Evolutionary conservation across 2,113 vertebrate species (phyloP), one percentile per base, ranked within the genome.

Genomic region (Artemisiospiza belli): DNA sequence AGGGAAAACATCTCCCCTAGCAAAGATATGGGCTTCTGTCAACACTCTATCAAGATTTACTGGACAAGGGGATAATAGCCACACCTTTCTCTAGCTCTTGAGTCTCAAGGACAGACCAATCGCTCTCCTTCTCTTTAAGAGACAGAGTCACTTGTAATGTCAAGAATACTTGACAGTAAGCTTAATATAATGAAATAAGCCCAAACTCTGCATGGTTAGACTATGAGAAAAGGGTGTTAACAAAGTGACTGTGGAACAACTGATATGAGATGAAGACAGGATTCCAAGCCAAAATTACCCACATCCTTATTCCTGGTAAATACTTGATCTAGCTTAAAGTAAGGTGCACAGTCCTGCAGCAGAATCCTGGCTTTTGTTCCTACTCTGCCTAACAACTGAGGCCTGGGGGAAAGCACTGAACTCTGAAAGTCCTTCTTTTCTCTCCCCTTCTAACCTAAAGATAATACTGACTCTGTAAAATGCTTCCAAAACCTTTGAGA

Each of bases 81-180:
- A 93, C 89, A 86, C 35, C 69, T 80, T 87, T 39, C 44, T 80
- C 73, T 58, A 58, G 79, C 90, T 94, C 62, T 49, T 86, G 55
- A 78, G 46, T 43, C 61, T 85, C 91, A 92, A 93, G 93, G 83
- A 73, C 67, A 89, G 74, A 92, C 44, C 75, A 72, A 90, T 72
- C 62, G 51, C 75, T 83, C 58, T 61, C n/a, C 61, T 81, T 27
- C 46, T 72, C 39, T 76, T 64, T 46, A 64, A 75, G 68, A 84
- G 61, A 68, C 30, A 68, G 11, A 59, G 49, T 52, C 76, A 51
- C 64, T 88, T 70, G 25, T 44, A 86, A 82, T 4, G 11, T 37
- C 94, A 87, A 76, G 66, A 83, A 87, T 37, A 73, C 61, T 77
- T n/a, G 37, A 52, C 74, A 84, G 68, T 41, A 90, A 72, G 43